Base-by-base conservation (phyloP, 2,888 invertebrate species). In the Philereme transversata region DNA sequence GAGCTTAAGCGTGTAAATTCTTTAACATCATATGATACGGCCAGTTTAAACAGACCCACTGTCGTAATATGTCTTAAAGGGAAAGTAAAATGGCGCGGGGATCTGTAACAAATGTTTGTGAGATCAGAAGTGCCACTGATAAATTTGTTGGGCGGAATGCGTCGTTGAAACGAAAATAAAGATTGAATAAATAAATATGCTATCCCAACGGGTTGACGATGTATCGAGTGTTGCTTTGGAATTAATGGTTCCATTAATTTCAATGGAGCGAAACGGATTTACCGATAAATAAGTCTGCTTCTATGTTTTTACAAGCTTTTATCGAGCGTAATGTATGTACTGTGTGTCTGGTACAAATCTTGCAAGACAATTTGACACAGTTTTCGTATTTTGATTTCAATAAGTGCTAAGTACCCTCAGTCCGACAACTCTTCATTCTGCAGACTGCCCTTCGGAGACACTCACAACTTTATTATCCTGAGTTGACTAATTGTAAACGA, bases 151-250 rank as follows among this genome's bases (percentile, higher is more conserved):
- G 57, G 41, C 41, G 58, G 60, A 40, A 52, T 51, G 57, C 51
- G 66, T 65, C 58, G 60, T 45, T 54, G 54, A 38, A 59, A 57
- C 55, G 52, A 64, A 66, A 65, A 65, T 70, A 67, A 66, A 62
- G 58, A 61, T 57, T 51, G 62, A 36, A 62, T 61, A 58, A 67
- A 71, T 66, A 67, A 67, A 71, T 62, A 64, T 51, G 52, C 45
- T 35, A 44, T 55, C 44, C 58, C 57, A 46, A 52, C 43, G 54
- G 57, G 52, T 47, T 51, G 57, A 40, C 60, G 62, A 60, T 55
- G 58, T 58, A 57, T 65, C 43, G 60, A 54, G 46, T 43, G 49
- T 22, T 46, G 48, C 44, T 35, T 10, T 11, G n/a, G 40, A 62
- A 54, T 57, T 36, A 47, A 58, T 49, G 62, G 9, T 49, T 60